A percentile compares a stretch with the other conserved stretches of the same genome.
These are phyloP conservation scores for Caenorhabditis sp. DNA, from an alignment of 2,888 invertebrate species.

Conservation along the genomic window DNA sequence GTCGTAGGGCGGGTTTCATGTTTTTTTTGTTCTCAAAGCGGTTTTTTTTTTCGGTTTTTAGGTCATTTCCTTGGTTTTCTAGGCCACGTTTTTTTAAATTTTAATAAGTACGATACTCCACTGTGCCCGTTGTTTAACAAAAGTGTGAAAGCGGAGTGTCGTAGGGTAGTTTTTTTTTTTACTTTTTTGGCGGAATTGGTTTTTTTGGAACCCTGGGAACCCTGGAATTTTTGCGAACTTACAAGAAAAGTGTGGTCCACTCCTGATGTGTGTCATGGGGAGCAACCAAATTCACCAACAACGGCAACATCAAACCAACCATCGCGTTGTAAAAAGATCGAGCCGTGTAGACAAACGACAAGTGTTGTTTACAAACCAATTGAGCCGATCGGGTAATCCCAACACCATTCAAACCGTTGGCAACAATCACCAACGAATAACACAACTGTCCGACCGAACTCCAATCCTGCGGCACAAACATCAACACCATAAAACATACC, in stretches of 20 bases:
- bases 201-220: neutral
- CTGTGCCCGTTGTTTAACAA: too few species aligned
- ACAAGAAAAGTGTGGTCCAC: slow-evolving; percentile 43
- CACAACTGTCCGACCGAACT: slow-evolving; percentile 36
- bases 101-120: too few species aligned
- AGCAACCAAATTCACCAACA: slow-evolving; percentile 35
- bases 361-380: slow-evolving; percentile 43
- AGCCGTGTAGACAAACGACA: slow-evolving; percentile 41
- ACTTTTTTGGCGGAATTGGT: neutral
- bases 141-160: too few species aligned
- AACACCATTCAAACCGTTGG: slow-evolving; percentile 46
- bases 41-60: too few species aligned
- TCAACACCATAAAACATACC: slow-evolving; percentile 38
- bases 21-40: too few species aligned
- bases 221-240: slow-evolving; percentile 3
- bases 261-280: slow-evolving; percentile 42
- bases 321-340: slow-evolving; percentile 27
- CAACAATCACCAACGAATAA: slow-evolving; percentile 43
- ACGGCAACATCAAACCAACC: slow-evolving; percentile 38
- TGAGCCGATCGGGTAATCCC: slow-evolving; percentile 45
- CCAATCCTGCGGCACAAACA: slow-evolving; percentile 41
- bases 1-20: too few species aligned
- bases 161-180: neutral
- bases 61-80: too few species aligned
- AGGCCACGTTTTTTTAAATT: too few species aligned